These are phyloP conservation scores for Scaptomyza pallida DNA, from an alignment of 1,140 invertebrate species.

Conservation along the genomic window DNA sequence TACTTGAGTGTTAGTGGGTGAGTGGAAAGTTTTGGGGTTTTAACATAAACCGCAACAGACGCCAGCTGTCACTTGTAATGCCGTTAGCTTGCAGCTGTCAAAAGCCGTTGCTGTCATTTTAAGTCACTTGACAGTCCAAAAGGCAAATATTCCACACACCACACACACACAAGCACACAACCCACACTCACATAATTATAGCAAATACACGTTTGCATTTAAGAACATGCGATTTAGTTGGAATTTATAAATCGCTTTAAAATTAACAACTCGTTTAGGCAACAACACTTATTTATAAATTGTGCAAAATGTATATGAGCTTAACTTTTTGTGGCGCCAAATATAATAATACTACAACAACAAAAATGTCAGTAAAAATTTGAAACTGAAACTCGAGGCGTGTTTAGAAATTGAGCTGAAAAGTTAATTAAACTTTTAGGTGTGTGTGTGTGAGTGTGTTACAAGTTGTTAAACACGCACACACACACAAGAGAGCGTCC, in stretches of 20 bases:
- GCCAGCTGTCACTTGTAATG: conserved; percentile 77
- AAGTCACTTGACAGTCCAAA: conserved; percentile 69
- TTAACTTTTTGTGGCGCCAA: conserved; percentile 5
- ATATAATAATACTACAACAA: not conserved
- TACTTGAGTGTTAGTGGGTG: conserved; percentile 14
- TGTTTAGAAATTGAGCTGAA: conserved; percentile 68
- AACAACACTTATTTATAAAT: not conserved
- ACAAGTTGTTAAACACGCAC: conserved; percentile 22
- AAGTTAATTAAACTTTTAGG: conserved; percentile 76
- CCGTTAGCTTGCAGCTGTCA: conserved; percentile 74
- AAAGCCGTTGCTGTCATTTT: conserved; percentile 70
- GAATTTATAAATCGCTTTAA: not conserved
- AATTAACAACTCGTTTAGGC: conserved; percentile 10
- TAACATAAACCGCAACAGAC: conserved; percentile 76
- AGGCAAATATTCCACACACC: conserved; percentile 32
- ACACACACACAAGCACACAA: conserved; percentile 7
- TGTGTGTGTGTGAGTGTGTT: not conserved
- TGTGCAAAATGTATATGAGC: not conserved
- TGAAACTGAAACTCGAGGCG: conserved; percentile 12
- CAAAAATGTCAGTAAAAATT: conserved; percentile 3
- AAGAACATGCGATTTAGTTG: not conserved
- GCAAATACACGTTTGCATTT: not conserved
- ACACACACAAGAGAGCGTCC: conserved; percentile 4
- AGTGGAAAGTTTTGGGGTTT: conserved; percentile 32
- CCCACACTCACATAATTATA: conserved; percentile 27